phyloP scores from a whole-genome alignment of 2,113 vertebrate species.

The Megaceryle maxima region DNA sequence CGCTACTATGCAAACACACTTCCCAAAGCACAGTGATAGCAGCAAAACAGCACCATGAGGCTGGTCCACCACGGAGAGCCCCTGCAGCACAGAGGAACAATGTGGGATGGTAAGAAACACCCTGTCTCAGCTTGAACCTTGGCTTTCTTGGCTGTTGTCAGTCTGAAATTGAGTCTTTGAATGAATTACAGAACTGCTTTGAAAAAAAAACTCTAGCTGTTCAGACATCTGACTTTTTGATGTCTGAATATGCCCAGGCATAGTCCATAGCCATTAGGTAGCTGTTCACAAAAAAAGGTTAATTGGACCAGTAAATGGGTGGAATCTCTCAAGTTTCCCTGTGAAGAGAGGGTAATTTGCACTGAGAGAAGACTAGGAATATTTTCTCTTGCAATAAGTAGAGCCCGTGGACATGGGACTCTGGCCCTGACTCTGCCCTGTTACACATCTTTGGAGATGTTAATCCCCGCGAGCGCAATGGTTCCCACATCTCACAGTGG shows the following conservation, averaged over 20 bases:
- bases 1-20: not conserved
- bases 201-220: not conserved
- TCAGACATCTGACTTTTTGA: not conserved
- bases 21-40: not conserved
- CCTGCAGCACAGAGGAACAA: not conserved
- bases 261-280: not conserved
- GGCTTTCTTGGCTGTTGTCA: not conserved
- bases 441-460: not conserved
- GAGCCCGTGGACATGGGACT: not conserved
- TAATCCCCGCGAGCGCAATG: not conserved
- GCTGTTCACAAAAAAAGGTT: not conserved
- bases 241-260: not conserved
- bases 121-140: not conserved
- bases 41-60: not conserved
- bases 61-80: not conserved
- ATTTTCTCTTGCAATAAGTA: not conserved
- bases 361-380: not conserved
- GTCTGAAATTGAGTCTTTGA: not conserved
- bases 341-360: not conserved
- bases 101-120: not conserved
- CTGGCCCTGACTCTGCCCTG: not conserved
- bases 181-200: not conserved
- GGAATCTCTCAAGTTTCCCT: not conserved
- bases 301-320: not conserved
- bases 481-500: not conserved